Evolutionary conservation across 92 coral and sea anemone species (phyloP).

Genomic region (Hydrozoanthus gracilis): DNA sequence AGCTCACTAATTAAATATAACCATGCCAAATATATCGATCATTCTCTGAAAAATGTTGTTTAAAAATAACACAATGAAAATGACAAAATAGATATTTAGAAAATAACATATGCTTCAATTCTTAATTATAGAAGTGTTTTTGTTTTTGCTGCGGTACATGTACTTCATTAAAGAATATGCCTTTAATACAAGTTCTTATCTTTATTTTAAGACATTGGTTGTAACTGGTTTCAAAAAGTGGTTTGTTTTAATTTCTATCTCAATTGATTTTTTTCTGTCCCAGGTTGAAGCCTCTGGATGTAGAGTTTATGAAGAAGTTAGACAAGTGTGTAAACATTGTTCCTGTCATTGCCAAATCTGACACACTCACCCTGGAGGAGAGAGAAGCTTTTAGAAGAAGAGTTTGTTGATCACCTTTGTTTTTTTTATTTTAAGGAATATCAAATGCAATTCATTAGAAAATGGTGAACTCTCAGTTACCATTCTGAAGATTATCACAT

Average conservation of each 20-base stretch:
- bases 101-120: too few relatives aligned
- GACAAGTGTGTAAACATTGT: constrained; percentile 99
- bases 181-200: background rate
- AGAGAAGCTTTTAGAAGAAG: constrained; percentile 96
- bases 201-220: background rate
- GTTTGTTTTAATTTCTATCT: background rate
- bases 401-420: constrained; percentile 53
- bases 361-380: constrained; percentile 93
- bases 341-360: constrained; percentile 97
- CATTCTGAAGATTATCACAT: too few relatives aligned
- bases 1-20: too few relatives aligned
- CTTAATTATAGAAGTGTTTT: too few relatives aligned
- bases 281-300: constrained; percentile 91
- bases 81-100: too few relatives aligned
- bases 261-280: background rate
- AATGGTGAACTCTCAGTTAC: too few relatives aligned
- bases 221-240: background rate
- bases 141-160: too few relatives aligned
- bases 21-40: too few relatives aligned
- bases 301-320: constrained; percentile 95
- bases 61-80: too few relatives aligned
- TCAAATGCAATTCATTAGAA: background rate
- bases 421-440: background rate
- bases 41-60: too few relatives aligned
- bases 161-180: background rate